phyloP scores from a whole-genome alignment of 1,140 invertebrate genomes.

The Branchinecta lynchi region DNA sequence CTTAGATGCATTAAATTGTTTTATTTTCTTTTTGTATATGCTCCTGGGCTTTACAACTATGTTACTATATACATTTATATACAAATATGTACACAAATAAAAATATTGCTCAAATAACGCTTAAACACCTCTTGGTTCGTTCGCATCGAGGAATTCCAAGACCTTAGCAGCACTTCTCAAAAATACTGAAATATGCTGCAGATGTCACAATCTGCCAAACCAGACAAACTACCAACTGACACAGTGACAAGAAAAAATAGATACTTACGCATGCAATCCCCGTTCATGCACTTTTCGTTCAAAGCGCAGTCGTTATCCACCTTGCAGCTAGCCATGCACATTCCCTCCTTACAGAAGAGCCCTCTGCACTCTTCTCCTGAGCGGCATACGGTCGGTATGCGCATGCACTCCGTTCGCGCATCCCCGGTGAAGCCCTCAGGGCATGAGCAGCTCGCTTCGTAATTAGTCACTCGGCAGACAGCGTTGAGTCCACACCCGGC shows the following conservation, averaged over 20 bases:
- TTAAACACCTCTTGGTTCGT: background rate
- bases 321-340: conserved; percentile 55
- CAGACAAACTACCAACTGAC: too few species aligned
- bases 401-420: conserved; percentile 62
- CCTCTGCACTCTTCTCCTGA: conserved; percentile 48
- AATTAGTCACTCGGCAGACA: conserved; percentile 54
- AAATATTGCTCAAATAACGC: conserved; percentile 4
- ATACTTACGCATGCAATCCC: conserved; percentile 59
- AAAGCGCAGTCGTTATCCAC: conserved; percentile 70
- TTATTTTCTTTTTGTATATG: conserved; percentile 14
- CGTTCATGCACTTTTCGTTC: conserved; percentile 70
- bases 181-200: too few species aligned
- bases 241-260: conserved; percentile 4
- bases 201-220: too few species aligned
- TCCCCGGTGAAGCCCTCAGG: conserved; percentile 72
- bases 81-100: conserved; percentile 14
- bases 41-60: background rate
- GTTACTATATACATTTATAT: conserved; percentile 15
- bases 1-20: too few species aligned
- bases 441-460: conserved; percentile 62
- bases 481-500: conserved; percentile 74
- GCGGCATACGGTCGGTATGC: conserved; percentile 50
- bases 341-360: conserved; percentile 54
- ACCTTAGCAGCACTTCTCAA: too few species aligned
- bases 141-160: too few species aligned